Evolutionary conservation across 2,888 invertebrate genomes (phyloP), one percentile per base, ranked within the genome.

Genomic region (Cantharis lateralis): DNA sequence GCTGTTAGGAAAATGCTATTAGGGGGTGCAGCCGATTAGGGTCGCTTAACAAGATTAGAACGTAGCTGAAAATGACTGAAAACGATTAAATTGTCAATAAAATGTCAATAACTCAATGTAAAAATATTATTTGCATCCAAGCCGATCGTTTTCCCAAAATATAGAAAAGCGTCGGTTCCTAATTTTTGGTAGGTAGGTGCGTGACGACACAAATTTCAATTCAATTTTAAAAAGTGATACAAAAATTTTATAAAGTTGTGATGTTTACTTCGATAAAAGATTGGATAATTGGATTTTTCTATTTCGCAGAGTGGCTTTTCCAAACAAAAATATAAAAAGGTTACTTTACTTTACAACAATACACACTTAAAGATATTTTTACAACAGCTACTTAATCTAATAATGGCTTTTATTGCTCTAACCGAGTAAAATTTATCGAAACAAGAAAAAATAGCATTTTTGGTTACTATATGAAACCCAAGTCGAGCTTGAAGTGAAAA

Each of bases 31-130:
- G 18, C 70, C 70, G 70, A 70, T 70, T 70, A 48, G 18, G 70
- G 70, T 48, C 61, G 70, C 70, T 70, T 70, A 70, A 70, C 48
- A 70, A 70, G 70, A 70, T 70, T 70, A 70, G 70, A 48, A 70
- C 70, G 70, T 70, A 48, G 70, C 48, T 70, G 70, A 70, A 70
- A 70, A 70, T 70, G 70, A 70, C 70, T 70, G 70, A 70, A 70
- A 48, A 70, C 28, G 70, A 70, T 70, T 70, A 70, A 70, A 70
- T 70, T 70, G 70, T 70, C 70, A 70, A 48, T 48, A 70, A 70
- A 70, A 28, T 32, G 70, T 70, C 70, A 70, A 70, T 70, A 70
- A 32, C 70, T 70, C 70, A 70, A 70, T 48, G 18, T 10, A 48
- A 18, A 48, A 48, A 61, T 70, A 15, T 32, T 66, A 66, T 66